These are phyloP conservation scores for Ophion ellenae DNA, from an alignment of 2,888 invertebrate species.

Conservation along the genomic window DNA sequence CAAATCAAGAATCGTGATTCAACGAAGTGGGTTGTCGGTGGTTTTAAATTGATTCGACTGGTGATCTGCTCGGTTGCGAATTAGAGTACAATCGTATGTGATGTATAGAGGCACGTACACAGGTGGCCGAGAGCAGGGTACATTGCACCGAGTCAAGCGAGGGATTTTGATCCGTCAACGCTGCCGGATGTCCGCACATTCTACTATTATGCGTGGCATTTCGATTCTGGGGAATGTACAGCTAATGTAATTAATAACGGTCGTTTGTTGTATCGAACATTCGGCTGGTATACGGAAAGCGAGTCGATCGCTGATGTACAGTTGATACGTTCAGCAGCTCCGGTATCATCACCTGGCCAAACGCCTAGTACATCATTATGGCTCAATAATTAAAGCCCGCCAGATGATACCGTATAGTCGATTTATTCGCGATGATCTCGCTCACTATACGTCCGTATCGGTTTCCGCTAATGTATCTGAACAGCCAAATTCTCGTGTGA, in stretches of 20 bases:
- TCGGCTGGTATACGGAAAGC: background rate
- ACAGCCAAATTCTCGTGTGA: background rate
- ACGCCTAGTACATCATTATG: conserved; percentile 47
- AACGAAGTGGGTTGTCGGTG: background rate
- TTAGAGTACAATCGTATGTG: conserved; percentile 2
- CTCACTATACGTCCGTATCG: background rate
- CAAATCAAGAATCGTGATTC: conserved; percentile 3
- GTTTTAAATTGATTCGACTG: conserved; percentile 22
- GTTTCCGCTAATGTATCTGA: conserved; percentile 26
- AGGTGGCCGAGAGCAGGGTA: background rate
- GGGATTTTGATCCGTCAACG: conserved; percentile 44
- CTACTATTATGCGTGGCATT: conserved; percentile 1
- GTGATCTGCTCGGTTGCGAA: conserved; percentile 11
- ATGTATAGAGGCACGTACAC: background rate
- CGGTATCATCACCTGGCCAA: conserved; percentile 24
- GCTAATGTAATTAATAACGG: conserved; percentile 57
- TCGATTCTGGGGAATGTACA: conserved; percentile 30
- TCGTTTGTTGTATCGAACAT: conserved; percentile 45
- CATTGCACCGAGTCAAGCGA: conserved; percentile 25
- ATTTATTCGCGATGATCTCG: background rate
- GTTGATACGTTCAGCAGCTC: conserved; percentile 27
- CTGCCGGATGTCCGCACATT: conserved; percentile 22
- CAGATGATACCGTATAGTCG: conserved; percentile 15
- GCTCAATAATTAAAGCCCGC: conserved; percentile 48
- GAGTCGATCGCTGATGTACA: conserved; percentile 29